Evolutionary conservation across 2,797 vertebrate species (phyloP), one percentile per base, ranked within the genome.

Genomic region (Ctenochaetus hawaiiensis): DNA sequence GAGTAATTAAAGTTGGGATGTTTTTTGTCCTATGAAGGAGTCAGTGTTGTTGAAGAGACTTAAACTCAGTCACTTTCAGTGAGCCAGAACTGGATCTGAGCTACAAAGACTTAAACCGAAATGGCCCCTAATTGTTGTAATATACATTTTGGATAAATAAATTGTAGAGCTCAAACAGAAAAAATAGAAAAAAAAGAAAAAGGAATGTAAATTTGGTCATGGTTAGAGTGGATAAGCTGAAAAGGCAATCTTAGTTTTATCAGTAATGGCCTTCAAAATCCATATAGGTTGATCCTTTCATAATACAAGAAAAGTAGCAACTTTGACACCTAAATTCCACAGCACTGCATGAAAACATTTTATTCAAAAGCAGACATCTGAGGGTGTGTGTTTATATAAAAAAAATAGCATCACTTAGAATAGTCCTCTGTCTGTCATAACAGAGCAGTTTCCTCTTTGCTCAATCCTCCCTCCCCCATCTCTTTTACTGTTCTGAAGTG

Each of bases 341-440:
- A 47, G 7, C 26, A 26, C n/a, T 47, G 23, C 48, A 5, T 48
- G 6, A 43, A 67, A 22, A 14, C 11, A 26, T 10, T 20, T 60
- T 34, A 22, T 39, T 67, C 1, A 44, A 14, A 41, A 69, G 4
- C 54, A 51, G 9, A 56, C 11, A 23, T 56, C 1, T 5, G 18
- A 47, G 20, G 75, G 43, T 70, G 47, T 51, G 34, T 70, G 20
- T 56, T 22, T 77, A 18, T 44, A 13, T 64, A 44, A 62, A 30
- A 30, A 41, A 56, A 53, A 10, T 13, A 30, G 34, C 54, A 45
- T 77, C 48, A 37, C 63, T 52, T 22, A 12, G 26, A 67, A 41
- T 37, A 47, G 44, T 63, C 49, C 49, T 44, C n/a, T n/a, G 22
- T 57, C 10, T 57, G 48, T 54, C 70, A 57, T 43, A 57, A 71